Base-by-base conservation (phyloP, 53 echinoderm and acorn worm species). In the Paracentrotus lividus region DNA sequence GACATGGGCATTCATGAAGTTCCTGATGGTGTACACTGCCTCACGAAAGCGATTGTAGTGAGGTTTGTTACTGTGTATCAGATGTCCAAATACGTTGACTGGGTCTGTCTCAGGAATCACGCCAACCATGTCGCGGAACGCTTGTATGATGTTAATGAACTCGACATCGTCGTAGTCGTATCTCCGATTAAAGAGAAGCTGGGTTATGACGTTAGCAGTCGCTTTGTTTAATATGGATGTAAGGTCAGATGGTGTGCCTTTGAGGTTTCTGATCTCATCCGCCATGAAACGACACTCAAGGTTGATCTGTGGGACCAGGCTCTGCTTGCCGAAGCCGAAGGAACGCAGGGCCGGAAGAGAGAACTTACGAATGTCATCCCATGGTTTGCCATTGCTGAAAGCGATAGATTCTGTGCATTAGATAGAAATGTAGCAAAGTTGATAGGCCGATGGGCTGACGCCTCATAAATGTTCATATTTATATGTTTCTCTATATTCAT, bases 241-340 rank as follows among this genome's bases (percentile, higher is more conserved):
- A 34, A 57, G 33, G 7, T 87, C 57, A 3, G 57, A 56, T 13
- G 87, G 87, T 87, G 55, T n/a, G 16, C 87, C 87, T 54, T 34
- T 18, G 29, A 34, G 55, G 34, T 52, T 55, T 56, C 87, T 87
- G 55, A 87, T 56, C 40, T 54, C 87, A 55, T 87, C 87, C 2
- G 34, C 31, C 16, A 87, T 36, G 54, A 31, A 54, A 18, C 87
- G 57, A 34, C 56, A 34, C 87, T 87, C 87, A 3, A 87, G 87
- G 29, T 87, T 87, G 31, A 87, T 87, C 87, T 87, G 87, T 10
- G 87, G 87, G 21, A 56, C 87, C 6, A 87, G 55, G 87, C 87
- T 87, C 36, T 87, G 54, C n/a, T 87, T 87, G 8, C 87, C 87
- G 7, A 87, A 56, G 7, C n/a, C 87, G 15, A 87, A 57, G 21